Conservation (phyloP, 2,888 invertebrate species). For the Platycheirus rosarum region DNA sequence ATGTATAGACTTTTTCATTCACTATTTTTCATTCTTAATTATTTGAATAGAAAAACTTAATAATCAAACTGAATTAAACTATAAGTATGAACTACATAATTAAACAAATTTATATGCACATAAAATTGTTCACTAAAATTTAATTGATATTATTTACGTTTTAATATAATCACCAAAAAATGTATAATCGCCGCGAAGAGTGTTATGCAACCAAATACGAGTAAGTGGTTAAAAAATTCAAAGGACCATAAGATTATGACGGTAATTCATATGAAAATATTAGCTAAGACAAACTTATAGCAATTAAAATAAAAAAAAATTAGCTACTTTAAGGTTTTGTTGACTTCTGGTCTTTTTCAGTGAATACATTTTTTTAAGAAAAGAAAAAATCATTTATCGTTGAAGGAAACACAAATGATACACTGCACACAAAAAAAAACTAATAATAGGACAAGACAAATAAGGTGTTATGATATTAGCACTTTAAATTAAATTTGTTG, state of each 20-base stretch:
- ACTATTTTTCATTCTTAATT: constrained; percentile 2
- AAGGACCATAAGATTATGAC: constrained; percentile 19
- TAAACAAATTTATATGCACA: too few relatives aligned
- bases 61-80: background rate
- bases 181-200: constrained; percentile 44
- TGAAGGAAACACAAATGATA: constrained; percentile 31
- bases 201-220: constrained; percentile 67
- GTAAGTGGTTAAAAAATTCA: constrained; percentile 19
- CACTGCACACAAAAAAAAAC: constrained; percentile 52
- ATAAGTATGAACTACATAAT: too few relatives aligned
- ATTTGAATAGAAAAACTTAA: background rate
- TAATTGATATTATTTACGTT: background rate
- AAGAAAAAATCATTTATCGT: constrained; percentile 13
- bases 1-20: constrained; percentile 12
- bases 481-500: constrained; percentile 32
- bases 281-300: background rate
- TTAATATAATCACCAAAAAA: constrained; percentile 48
- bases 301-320: background rate
- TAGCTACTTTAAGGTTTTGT: constrained; percentile 11
- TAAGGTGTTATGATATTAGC: constrained; percentile 22
- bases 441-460: constrained; percentile 20
- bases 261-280: constrained; percentile 10
- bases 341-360: constrained; percentile 38
- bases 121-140: too few relatives aligned
- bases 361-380: constrained; percentile 46